These are phyloP conservation scores for Zosterops japonicus DNA, from an alignment of 2,113 vertebrate genomes.

Conservation along the genomic window DNA sequence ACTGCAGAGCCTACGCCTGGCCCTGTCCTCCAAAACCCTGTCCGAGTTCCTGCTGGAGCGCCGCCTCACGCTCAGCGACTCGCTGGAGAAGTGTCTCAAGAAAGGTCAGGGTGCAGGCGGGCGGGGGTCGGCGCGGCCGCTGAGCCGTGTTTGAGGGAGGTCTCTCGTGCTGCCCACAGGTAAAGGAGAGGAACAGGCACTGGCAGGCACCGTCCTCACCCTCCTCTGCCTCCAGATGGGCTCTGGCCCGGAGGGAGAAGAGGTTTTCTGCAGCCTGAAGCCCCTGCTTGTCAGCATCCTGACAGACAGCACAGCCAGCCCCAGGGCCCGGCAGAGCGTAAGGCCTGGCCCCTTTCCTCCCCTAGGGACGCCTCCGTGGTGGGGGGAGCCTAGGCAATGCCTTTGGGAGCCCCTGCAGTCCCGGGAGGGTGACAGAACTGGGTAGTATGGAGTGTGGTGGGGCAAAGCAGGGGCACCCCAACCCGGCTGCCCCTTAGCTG, in stretches of 20 bases:
- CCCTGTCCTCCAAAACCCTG: slow-evolving; percentile 83
- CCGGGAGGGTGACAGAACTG: accelerated
- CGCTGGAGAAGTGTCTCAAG: slow-evolving; percentile 89
- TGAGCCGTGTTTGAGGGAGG: not conserved
- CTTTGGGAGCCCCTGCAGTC: not conserved
- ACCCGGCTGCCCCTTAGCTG: not conserved
- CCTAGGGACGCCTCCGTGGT: not conserved
- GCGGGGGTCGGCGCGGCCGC: accelerated
- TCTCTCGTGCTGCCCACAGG: slow-evolving; percentile 70
- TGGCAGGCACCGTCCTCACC: slow-evolving; percentile 81
- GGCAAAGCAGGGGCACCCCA: not conserved
- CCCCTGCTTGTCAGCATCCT: slow-evolving; percentile 83
- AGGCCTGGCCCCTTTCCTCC: slow-evolving; percentile 38
- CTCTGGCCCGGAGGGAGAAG: slow-evolving; percentile 85
- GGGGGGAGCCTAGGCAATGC: not conserved
- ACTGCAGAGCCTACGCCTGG: slow-evolving; percentile 83
- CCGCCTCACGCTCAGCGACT: slow-evolving; percentile 84
- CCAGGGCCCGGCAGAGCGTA: slow-evolving; percentile 86
- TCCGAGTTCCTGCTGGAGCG: slow-evolving; percentile 87
- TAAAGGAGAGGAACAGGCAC: slow-evolving; percentile 89
- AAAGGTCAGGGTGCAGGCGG: slow-evolving; percentile 76
- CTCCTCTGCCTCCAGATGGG: slow-evolving; percentile 93
- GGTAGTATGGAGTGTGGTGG: not conserved
- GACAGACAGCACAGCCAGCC: slow-evolving; percentile 79
- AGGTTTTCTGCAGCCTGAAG: slow-evolving; percentile 83